Conservation (phyloP, 2,113 vertebrate species). For the Callionymus lyra region DNA sequence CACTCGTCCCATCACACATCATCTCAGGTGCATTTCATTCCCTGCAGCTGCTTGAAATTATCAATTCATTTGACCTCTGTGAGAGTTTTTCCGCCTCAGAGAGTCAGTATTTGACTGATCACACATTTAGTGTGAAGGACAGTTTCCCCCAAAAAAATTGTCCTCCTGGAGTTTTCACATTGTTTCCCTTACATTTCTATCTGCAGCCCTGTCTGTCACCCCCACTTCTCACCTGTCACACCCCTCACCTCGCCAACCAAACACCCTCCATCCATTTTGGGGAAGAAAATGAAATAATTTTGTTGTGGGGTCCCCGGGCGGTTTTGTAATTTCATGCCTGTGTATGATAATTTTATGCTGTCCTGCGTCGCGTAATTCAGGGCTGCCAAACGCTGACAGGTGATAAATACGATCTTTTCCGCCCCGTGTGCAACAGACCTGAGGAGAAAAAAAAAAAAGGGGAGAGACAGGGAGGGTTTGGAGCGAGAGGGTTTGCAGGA, state of each 20-base stretch:
- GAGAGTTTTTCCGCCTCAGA: constrained; percentile 18
- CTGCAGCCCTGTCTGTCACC: constrained; percentile 39
- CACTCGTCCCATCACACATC: neutral
- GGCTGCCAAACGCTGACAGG: constrained; percentile 97
- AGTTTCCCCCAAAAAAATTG: constrained; percentile 77
- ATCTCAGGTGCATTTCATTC: too few relatives aligned
- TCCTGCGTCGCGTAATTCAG: constrained; percentile 99
- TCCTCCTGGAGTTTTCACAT: constrained; percentile 64
- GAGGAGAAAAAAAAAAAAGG: constrained; percentile 56
- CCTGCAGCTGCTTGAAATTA: too few relatives aligned
- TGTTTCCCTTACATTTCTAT: constrained; percentile 37
- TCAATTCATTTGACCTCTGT: constrained; percentile 14
- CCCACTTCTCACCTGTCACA: constrained; percentile 56
- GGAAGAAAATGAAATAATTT: constrained; percentile 85
- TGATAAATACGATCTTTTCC: constrained; percentile 99
- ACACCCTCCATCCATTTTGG: constrained; percentile 48
- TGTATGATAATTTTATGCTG: constrained; percentile 99
- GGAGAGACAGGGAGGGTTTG: constrained; percentile 38
- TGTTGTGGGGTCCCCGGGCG: constrained; percentile 97
- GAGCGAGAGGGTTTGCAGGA: constrained; percentile 24
- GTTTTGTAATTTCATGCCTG: constrained; percentile 99
- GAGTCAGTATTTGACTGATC: constrained; percentile 54
- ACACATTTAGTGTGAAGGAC: constrained; percentile 79
- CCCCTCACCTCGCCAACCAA: constrained; percentile 47
- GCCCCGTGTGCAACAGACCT: constrained; percentile 79